phyloP scores from a whole-genome alignment of 1,140 invertebrate species.

The Pogonomyrmex barbatus region DNA sequence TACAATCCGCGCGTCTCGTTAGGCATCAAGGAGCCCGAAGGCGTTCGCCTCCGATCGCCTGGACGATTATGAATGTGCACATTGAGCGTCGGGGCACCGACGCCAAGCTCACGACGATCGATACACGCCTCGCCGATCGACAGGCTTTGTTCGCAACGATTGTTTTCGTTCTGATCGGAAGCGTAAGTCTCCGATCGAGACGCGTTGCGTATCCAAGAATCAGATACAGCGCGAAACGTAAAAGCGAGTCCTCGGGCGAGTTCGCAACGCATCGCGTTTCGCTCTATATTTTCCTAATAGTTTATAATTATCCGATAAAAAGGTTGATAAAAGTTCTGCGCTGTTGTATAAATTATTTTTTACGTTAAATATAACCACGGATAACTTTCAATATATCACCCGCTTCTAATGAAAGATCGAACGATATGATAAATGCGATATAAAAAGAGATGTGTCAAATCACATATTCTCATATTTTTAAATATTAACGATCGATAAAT shows the following conservation, averaged over 20 bases:
- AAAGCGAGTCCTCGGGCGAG: neutral
- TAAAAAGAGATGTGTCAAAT: neutral
- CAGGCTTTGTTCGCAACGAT: slow-evolving; percentile 35
- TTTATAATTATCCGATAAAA: slow-evolving; percentile 24
- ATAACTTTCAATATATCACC: neutral
- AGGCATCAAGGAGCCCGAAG: slow-evolving; percentile 21
- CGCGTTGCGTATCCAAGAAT: slow-evolving; percentile 5
- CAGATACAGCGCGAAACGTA: slow-evolving; percentile 31
- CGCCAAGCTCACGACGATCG: slow-evolving; percentile 34
- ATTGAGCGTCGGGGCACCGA: neutral
- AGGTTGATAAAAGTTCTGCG: neutral
- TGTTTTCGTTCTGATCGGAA: slow-evolving; percentile 56
- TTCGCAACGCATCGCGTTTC: neutral
- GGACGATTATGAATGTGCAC: slow-evolving; percentile 59
- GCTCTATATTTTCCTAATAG: neutral
- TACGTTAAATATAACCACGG: neutral
- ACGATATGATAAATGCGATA: neutral
- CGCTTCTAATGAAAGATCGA: neutral
- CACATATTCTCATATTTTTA: neutral
- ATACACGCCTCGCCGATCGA: slow-evolving; percentile 40
- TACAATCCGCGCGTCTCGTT: slow-evolving; percentile 49
- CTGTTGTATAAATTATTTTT: neutral
- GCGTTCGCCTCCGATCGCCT: slow-evolving; percentile 53
- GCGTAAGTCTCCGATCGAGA: slow-evolving; percentile 58
- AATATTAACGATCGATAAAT: neutral